Evolutionary conservation across 2,888 invertebrate species (phyloP).

Genomic region (Hypomecis atomaria): DNA sequence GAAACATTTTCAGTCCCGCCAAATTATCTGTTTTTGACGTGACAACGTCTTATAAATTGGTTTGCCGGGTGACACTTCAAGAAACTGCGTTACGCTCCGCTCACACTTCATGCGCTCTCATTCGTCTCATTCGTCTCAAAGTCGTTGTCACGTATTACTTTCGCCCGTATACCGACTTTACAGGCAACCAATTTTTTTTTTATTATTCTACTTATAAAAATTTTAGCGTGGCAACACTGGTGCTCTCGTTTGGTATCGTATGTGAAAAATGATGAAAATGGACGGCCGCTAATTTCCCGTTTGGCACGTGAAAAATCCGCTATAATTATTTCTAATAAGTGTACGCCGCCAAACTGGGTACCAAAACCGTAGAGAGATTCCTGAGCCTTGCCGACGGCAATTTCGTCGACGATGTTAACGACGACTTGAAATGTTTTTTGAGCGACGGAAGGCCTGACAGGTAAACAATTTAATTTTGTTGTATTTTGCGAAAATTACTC

Average conservation of each 20-base stretch:
- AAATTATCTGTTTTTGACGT: too few relatives aligned
- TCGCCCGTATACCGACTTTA: too few relatives aligned
- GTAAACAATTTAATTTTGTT: slow-evolving; percentile 72
- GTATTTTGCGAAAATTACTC: slow-evolving; percentile 43
- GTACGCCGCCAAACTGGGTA: slow-evolving; percentile 80
- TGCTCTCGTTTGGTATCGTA: slow-evolving; percentile 38
- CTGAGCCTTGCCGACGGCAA: slow-evolving; percentile 77
- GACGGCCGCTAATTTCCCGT: slow-evolving; percentile 68
- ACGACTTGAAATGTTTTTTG: slow-evolving; percentile 80
- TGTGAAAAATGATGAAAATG: slow-evolving; percentile 63
- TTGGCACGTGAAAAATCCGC: slow-evolving; percentile 72
- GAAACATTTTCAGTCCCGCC: neutral
- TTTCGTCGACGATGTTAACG: slow-evolving; percentile 81
- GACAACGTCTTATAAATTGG: too few relatives aligned
- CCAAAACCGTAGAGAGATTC: slow-evolving; percentile 81
- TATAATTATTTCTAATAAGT: slow-evolving; percentile 60
- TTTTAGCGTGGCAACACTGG: too few relatives aligned
- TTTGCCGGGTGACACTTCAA: too few relatives aligned
- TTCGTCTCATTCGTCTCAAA: too few relatives aligned
- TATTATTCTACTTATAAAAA: too few relatives aligned
- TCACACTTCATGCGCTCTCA: too few relatives aligned
- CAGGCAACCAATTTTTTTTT: too few relatives aligned
- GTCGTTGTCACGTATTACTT: too few relatives aligned
- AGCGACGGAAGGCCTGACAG: slow-evolving; percentile 78
- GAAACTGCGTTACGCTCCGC: too few relatives aligned